phyloP scores from a whole-genome alignment of 2,888 invertebrate genomes.

The Malacosoma neustria region DNA sequence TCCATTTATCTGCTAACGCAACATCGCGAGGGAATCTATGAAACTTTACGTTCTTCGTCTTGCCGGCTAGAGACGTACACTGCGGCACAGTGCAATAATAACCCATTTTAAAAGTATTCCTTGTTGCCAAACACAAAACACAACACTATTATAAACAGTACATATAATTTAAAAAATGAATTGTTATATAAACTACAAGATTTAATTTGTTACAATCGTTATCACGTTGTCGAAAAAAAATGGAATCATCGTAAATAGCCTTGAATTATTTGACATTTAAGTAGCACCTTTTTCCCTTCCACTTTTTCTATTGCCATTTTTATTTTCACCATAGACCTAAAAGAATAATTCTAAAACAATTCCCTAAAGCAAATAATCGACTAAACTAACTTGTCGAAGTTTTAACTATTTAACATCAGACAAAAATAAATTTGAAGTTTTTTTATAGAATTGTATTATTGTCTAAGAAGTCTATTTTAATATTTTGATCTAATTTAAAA shows the following conservation, averaged over 20 bases:
- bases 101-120: conserved; percentile 43
- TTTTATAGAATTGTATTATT: neutral
- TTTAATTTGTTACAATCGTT: conserved; percentile 55
- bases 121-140: conserved; percentile 18
- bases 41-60: conserved; percentile 70
- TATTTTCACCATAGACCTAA: conserved; percentile 33
- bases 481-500: too few species aligned
- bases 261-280: conserved; percentile 74
- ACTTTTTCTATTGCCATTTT: conserved; percentile 48
- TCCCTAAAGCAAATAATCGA: too few species aligned
- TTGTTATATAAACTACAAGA: conserved; percentile 11
- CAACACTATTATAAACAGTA: conserved; percentile 17
- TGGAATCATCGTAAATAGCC: conserved; percentile 68
- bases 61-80: conserved; percentile 71
- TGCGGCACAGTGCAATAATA: conserved; percentile 72
- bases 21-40: conserved; percentile 63
- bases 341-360: too few species aligned
- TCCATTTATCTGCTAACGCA: conserved; percentile 61
- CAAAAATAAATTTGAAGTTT: conserved; percentile 1
- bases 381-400: too few species aligned
- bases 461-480: neutral
- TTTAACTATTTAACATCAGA: too few species aligned
- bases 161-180: conserved; percentile 29
- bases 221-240: conserved; percentile 65
- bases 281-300: conserved; percentile 64